These are phyloP conservation scores for Amblyornis subalaris DNA, from an alignment of 2,113 vertebrate genomes.

Conservation along the genomic window DNA sequence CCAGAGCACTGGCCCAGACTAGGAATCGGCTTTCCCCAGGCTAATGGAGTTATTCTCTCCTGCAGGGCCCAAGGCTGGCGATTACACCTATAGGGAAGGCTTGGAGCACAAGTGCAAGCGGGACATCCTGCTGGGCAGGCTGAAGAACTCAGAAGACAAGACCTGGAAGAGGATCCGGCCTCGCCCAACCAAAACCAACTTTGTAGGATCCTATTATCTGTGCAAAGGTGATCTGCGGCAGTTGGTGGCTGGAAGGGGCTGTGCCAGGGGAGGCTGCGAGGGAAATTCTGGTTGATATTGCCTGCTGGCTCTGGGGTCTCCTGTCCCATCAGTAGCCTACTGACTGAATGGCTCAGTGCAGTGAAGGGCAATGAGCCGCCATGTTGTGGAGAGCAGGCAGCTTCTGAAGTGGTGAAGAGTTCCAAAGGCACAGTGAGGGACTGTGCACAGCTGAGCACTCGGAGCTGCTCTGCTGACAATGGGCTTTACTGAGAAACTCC, in stretches of 20 bases:
- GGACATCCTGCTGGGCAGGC: slow-evolving; percentile 83
- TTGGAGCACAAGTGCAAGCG: slow-evolving; percentile 85
- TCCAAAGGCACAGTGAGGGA: neutral
- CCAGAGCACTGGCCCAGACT: neutral
- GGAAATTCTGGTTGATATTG: neutral
- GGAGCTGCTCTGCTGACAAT: neutral
- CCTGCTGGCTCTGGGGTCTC: neutral
- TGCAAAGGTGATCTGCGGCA: slow-evolving; percentile 81
- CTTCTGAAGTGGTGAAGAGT: neutral
- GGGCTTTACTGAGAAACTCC: neutral
- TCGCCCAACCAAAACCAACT: slow-evolving; percentile 81
- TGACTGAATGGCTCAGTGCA: neutral
- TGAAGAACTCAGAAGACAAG: slow-evolving; percentile 76
- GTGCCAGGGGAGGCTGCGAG: neutral
- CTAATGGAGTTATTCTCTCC: neutral
- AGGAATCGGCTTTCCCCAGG: neutral
- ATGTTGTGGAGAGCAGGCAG: neutral
- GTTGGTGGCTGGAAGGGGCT: neutral
- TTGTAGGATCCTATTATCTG: slow-evolving; percentile 84
- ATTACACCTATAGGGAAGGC: slow-evolving; percentile 83
- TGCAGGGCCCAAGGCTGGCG: slow-evolving; percentile 79
- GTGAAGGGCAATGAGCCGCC: neutral
- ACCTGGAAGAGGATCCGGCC: slow-evolving; percentile 89
- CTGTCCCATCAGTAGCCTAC: neutral
- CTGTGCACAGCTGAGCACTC: fast-evolving